phyloP scores from a whole-genome alignment of 2,797 vertebrate species.

The Fistularia tabacaria region DNA sequence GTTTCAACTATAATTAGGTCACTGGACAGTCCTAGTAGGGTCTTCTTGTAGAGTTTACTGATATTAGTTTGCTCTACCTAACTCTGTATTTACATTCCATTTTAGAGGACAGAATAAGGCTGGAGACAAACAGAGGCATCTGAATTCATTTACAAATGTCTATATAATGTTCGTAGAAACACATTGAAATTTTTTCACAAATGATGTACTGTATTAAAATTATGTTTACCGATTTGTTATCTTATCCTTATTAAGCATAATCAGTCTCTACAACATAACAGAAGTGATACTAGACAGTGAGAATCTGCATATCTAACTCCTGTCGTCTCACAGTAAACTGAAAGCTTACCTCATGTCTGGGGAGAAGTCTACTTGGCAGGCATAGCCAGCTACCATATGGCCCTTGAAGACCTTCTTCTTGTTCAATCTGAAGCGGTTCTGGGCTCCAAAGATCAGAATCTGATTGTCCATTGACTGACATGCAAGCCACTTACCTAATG shows the following conservation, averaged over 20 bases:
- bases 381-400: constrained; percentile 98
- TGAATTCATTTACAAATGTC: background rate
- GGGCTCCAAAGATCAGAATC: constrained; percentile 97
- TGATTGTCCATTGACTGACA: constrained; percentile 99
- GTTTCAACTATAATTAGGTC: constrained; percentile 35
- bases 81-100: constrained; percentile 3
- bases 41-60: constrained; percentile 3
- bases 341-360: constrained; percentile 93
- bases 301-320: constrained; percentile 1
- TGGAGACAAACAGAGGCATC: background rate
- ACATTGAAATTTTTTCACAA: too few species aligned
- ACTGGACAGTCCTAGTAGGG: constrained; percentile 15
- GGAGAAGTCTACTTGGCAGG: constrained; percentile 98
- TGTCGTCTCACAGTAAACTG: background rate
- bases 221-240: too few species aligned
- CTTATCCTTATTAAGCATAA: too few species aligned
- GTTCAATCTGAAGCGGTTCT: constrained; percentile 97
- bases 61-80: background rate
- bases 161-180: too few species aligned
- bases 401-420: constrained; percentile 99
- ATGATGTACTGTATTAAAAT: too few species aligned
- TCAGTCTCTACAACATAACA: too few species aligned
- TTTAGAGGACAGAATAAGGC: constrained; percentile 2
- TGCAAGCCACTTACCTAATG: constrained; percentile 93
- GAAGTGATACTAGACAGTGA: background rate